Base-by-base conservation (phyloP, 2,113 vertebrate genomes). In the Piaya cayana region DNA sequence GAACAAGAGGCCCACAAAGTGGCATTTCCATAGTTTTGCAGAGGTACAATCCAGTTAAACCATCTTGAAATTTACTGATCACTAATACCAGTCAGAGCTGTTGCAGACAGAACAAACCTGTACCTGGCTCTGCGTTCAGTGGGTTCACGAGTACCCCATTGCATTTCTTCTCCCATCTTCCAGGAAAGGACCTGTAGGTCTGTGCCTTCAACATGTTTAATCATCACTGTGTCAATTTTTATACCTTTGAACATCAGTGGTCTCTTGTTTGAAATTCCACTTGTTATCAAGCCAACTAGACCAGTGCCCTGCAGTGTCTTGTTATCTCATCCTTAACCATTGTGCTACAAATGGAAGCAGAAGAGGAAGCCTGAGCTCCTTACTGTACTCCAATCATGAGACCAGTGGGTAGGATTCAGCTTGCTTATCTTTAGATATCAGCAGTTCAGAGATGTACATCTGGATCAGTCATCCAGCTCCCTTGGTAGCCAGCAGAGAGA, bases 301-400 rank as follows among this genome's bases (percentile, higher is more conserved):
- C 2, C 30, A 36, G 16, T 29, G 37, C 11, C 36, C 45, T 59
- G 8, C 14, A 39, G 17, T 13, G 21, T 12, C 26, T 69, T 68
- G 8, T 74, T 72, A 26, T 62, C 20, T 37, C 34, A 4, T 32
- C 42, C 30, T 58, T 32, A 70, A 59, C 16, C 8, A 9, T 0
- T 1, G 15, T 49, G 10, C 8, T 64, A 11, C 11, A 36, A 55
- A 25, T 8, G 19, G n/a, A 56, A 77, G 6, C 2, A 10, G n/a
- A 6, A 80, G 30, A 70, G 32, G 15, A 70, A 70, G 3, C 3
- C 34, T 74, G 27, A 19, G 8, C 2, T 82, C 14, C 15, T 13
- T n/a, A 36, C 22, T 58, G 16, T 22, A 63, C 12, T 32, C 0
- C 0, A 30, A 4, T 15, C 1, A 0, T 2, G 7, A 20, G 10